These are phyloP conservation scores for Lerista edwardsae DNA, from an alignment of 2,797 vertebrate genomes.

Conservation along the genomic window DNA sequence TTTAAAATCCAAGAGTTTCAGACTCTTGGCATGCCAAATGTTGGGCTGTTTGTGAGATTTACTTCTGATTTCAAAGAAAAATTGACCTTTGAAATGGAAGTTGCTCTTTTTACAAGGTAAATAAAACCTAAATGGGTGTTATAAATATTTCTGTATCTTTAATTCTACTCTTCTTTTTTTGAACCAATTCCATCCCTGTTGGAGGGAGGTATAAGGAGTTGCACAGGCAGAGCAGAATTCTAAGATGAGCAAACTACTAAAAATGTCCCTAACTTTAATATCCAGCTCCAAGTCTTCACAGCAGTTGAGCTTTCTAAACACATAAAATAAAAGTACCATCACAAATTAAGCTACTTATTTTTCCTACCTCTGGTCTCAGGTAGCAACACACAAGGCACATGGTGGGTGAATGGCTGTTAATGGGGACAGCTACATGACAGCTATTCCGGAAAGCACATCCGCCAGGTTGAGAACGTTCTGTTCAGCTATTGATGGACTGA, in stretches of 20 bases:
- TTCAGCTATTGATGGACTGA: background rate
- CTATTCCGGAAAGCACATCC: fast-evolving
- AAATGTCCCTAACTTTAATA: conserved; percentile 13
- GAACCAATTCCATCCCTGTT: conserved; percentile 38
- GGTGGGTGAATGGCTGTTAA: background rate
- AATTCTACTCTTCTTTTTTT: background rate
- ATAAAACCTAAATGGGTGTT: conserved; percentile 54
- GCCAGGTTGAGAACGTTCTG: background rate
- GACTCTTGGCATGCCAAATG: conserved; percentile 36
- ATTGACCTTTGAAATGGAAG: conserved; percentile 28
- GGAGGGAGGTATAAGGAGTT: conserved; percentile 26
- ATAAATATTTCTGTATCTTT: conserved; percentile 27
- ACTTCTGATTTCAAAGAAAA: conserved; percentile 28
- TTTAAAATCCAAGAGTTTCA: conserved; percentile 5
- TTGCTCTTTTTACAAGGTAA: conserved; percentile 45
- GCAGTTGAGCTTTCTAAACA: conserved; percentile 4
- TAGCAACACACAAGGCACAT: fast-evolving
- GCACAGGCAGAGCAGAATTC: conserved; percentile 31
- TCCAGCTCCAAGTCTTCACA: conserved; percentile 10
- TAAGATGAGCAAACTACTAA: conserved; percentile 30
- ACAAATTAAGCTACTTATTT: conserved; percentile 19
- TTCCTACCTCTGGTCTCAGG: background rate
- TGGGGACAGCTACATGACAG: fast-evolving
- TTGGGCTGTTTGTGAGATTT: conserved; percentile 30
- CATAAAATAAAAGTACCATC: conserved; percentile 44